phyloP scores from a whole-genome alignment of 2,888 invertebrate species.

The Lepidocyrtoides sp. region DNA sequence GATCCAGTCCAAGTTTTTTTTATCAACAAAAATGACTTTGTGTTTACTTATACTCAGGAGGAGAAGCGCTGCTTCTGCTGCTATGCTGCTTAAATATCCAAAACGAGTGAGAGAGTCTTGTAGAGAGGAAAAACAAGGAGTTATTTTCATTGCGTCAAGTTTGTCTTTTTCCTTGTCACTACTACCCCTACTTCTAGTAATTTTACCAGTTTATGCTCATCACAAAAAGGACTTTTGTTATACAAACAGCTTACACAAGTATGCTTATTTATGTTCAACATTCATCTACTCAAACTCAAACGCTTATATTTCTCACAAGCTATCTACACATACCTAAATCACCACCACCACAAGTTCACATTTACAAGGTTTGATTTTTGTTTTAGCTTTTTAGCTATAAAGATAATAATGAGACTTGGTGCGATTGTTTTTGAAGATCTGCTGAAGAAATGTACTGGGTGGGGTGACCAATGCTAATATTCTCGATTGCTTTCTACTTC shows the following conservation, averaged over 20 bases:
- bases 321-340: not conserved
- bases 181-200: not conserved
- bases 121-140: not conserved
- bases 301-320: too few relatives aligned
- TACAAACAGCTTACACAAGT: slow-evolving; percentile 1
- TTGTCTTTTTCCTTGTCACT: slow-evolving; percentile 44
- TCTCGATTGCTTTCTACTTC: too few relatives aligned
- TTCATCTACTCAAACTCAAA: too few relatives aligned
- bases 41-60: slow-evolving; percentile 45
- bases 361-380: too few relatives aligned
- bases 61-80: too few relatives aligned
- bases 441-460: too few relatives aligned
- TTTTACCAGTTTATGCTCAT: not conserved
- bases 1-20: slow-evolving; percentile 31
- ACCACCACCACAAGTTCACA: too few relatives aligned
- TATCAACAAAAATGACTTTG: slow-evolving; percentile 61
- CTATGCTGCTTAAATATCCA: slow-evolving; percentile 35
- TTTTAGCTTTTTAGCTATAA: too few relatives aligned
- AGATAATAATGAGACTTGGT: too few relatives aligned
- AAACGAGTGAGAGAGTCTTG: not conserved
- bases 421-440: too few relatives aligned
- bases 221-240: not conserved
- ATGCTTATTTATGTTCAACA: too few relatives aligned
- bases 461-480: too few relatives aligned
- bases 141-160: slow-evolving; percentile 20